These are phyloP conservation scores for Notothenia coriiceps DNA, from an alignment of 2,113 vertebrate genomes.

Conservation along the genomic window DNA sequence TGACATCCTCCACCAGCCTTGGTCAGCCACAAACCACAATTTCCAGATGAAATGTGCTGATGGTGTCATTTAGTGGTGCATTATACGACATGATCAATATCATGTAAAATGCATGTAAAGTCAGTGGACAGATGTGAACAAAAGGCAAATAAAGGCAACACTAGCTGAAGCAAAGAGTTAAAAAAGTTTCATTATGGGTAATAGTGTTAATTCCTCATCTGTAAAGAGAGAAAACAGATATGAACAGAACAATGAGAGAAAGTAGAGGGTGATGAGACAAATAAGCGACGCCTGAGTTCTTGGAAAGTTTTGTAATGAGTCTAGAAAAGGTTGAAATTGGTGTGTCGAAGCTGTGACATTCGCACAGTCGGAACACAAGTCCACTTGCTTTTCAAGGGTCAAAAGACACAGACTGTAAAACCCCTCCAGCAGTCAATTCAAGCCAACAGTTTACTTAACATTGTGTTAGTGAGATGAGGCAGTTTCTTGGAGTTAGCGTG, in stretches of 20 bases:
- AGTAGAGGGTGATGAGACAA: neutral
- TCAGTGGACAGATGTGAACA: neutral
- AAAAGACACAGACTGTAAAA: constrained; percentile 29
- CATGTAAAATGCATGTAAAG: neutral
- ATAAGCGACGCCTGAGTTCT: neutral
- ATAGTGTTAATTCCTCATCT: too few species aligned
- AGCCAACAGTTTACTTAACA: constrained; percentile 1
- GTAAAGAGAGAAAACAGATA: neutral
- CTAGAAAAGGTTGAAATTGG: neutral
- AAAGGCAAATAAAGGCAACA: neutral
- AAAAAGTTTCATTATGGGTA: neutral
- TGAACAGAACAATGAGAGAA: neutral
- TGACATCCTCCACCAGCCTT: too few species aligned
- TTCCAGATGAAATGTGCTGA: too few species aligned
- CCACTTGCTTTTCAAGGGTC: constrained; percentile 8
- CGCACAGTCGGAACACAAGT: neutral
- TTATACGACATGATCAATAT: neutral
- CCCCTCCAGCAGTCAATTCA: neutral
- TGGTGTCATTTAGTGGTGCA: neutral
- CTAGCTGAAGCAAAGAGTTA: neutral
- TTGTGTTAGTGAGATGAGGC: constrained; percentile 1
- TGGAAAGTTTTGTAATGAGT: neutral
- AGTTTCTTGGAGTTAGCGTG: neutral
- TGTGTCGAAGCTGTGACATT: constrained; percentile 1
- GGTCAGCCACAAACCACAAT: too few species aligned